Evolutionary conservation across 2,888 invertebrate genomes (phyloP), one percentile per base, ranked within the genome.

Genomic region (Leptopilina drosophilae): DNA sequence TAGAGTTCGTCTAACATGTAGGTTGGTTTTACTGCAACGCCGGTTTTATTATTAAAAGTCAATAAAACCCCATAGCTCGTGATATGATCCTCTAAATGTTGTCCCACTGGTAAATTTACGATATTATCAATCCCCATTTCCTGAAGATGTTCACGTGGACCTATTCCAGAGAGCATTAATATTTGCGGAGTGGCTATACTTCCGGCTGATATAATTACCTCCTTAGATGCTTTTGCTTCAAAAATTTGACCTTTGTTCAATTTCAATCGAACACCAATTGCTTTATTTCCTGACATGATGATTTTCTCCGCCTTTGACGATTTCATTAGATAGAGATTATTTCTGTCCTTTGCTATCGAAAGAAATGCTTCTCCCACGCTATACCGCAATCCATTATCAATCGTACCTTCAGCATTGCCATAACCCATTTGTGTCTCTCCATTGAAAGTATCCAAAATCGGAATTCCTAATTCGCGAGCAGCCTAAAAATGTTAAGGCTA

Each of bases 121-220:
- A 93, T 82, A 0, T 92, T 88, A 0, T 92, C 87, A 77, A 94
- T 93, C 0, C 91, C 90, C 80, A 93, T 84, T 56, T 92, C 87
- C 6, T 91, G 85, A 83, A 95, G 91, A 78, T 93, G 92, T 0
- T 93, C 88, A 75, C 88, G 89, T 0, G 94, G 94, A 0, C 94
- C 94, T 11, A 95, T 92, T 0, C 96, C 96, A 0, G 95, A 95
- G 14, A 95, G 89, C 94, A 95, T 94, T 64, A 96, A 91, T 6
- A 96, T 86, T 87, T 96, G 95, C 0, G 96, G 95, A 2, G 94
- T 93, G 85, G 94, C 95, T 76, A 96, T 92, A 2, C 94, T 93
- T 5, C 96, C 96, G 1, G 94, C 95, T 9, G 94, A 94, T 7
- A 96, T 85, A 79, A 96, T 94, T 0, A 96, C 93, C 85, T 95